These are phyloP conservation scores for Prochilodus magdalenae DNA, from an alignment of 2,113 vertebrate genomes.

Conservation along the genomic window DNA sequence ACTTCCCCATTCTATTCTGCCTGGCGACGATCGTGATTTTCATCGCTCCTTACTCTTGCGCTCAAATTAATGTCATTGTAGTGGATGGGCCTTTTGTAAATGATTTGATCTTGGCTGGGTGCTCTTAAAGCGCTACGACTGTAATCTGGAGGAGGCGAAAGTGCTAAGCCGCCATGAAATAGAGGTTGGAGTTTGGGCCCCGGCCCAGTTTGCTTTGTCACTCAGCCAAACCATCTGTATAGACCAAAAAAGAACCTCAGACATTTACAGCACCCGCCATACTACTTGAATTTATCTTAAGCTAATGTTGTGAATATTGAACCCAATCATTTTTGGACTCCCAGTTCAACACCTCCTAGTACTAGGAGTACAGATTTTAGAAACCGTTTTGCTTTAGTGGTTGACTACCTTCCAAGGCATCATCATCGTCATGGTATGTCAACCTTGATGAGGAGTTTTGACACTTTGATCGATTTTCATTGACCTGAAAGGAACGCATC, in stretches of 20 bases:
- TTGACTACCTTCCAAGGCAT: background rate
- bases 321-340: conserved; percentile 52
- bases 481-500: conserved; percentile 14
- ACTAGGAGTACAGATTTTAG: conserved; percentile 45
- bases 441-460: conserved; percentile 47
- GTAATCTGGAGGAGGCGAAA: conserved; percentile 73
- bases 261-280: conserved; percentile 62
- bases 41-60: conserved; percentile 36
- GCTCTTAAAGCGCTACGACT: conserved; percentile 62
- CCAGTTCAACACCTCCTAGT: conserved; percentile 57
- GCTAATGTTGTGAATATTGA: conserved; percentile 55
- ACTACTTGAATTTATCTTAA: conserved; percentile 62
- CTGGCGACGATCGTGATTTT: conserved; percentile 48
- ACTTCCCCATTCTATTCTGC: background rate
- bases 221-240: conserved; percentile 78
- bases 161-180: conserved; percentile 82
- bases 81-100: conserved; percentile 48
- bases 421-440: conserved; percentile 38
- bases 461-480: conserved; percentile 52
- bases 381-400: conserved; percentile 19
- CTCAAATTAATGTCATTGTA: conserved; percentile 32
- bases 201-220: conserved; percentile 79
- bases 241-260: conserved; percentile 69
- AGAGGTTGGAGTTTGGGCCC: conserved; percentile 76
- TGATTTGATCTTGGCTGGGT: conserved; percentile 46